Evolutionary conservation across 2,888 invertebrate genomes (phyloP).

Genomic region (Euclidia mi): DNA sequence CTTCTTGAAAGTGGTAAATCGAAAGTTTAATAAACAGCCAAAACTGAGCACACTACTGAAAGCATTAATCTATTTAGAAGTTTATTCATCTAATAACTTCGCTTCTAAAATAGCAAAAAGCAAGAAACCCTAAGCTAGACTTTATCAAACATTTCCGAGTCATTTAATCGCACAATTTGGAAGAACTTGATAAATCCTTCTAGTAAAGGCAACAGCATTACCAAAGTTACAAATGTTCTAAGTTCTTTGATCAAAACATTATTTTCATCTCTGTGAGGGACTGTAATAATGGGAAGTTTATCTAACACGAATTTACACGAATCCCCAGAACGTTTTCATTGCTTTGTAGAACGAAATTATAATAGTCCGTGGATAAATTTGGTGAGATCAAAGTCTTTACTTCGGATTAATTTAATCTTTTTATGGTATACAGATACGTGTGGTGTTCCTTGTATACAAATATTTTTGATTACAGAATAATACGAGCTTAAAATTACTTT

Average conservation of each 20-base stretch:
- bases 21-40: too few species aligned
- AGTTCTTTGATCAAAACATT: constrained; percentile 36
- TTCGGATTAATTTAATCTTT: constrained; percentile 55
- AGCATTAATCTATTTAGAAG: too few species aligned
- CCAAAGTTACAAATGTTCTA: constrained; percentile 18
- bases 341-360: constrained; percentile 54
- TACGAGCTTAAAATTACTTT: constrained; percentile 20
- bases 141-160: constrained; percentile 16
- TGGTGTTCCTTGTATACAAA: constrained; percentile 24
- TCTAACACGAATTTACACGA: constrained; percentile 29
- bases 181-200: constrained; percentile 17
- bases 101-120: constrained; percentile 6
- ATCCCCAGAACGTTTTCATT: constrained; percentile 41
- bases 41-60: too few species aligned
- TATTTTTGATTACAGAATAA: constrained; percentile 30
- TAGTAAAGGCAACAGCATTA: constrained; percentile 12
- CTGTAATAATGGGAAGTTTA: constrained; percentile 35
- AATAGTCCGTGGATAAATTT: constrained; percentile 51
- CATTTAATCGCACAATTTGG: constrained; percentile 21
- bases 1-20: too few species aligned
- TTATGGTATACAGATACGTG: constrained; percentile 41
- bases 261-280: constrained; percentile 30
- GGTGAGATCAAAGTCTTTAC: constrained; percentile 55
- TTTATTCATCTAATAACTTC: constrained; percentile 2
- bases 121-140: constrained; percentile 6